Evolutionary conservation across 2,888 invertebrate species (phyloP).

Genomic region (Craniophora ligustri): DNA sequence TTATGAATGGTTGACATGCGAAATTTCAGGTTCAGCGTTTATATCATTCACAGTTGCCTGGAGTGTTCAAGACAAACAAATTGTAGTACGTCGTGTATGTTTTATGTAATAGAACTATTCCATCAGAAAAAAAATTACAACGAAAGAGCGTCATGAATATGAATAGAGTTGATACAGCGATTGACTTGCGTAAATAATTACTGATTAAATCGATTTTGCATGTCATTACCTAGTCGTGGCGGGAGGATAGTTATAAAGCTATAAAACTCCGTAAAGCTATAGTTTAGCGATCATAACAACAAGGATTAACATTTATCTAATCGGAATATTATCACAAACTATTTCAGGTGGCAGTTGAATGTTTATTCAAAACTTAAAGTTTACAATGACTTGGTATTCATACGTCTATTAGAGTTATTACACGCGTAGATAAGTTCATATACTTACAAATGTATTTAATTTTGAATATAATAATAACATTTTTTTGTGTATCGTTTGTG

Average conservation of each 20-base stretch:
- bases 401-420: neutral
- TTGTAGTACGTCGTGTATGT: constrained; percentile 4
- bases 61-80: neutral
- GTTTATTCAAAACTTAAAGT: constrained; percentile 25
- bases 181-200: constrained; percentile 16
- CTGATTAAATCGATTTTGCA: constrained; percentile 16
- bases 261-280: constrained; percentile 11
- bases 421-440: constrained; percentile 5
- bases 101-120: constrained; percentile 1
- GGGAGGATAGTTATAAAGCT: neutral
- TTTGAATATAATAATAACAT: neutral
- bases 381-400: constrained; percentile 12
- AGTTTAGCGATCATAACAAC: constrained; percentile 11
- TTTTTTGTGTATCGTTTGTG: constrained; percentile 7
- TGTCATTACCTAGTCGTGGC: constrained; percentile 16
- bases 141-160: constrained; percentile 14
- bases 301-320: constrained; percentile 23
- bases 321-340: constrained; percentile 24
- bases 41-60: constrained; percentile 1
- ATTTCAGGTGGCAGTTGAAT: constrained; percentile 16
- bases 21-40: constrained; percentile 8
- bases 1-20: constrained; percentile 26
- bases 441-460: neutral
- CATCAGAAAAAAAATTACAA: constrained; percentile 1
- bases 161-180: constrained; percentile 7